Evolutionary conservation across 2,797 vertebrate species (phyloP), one percentile per base, ranked within the genome.

Genomic region (Antennarius maculatus): DNA sequence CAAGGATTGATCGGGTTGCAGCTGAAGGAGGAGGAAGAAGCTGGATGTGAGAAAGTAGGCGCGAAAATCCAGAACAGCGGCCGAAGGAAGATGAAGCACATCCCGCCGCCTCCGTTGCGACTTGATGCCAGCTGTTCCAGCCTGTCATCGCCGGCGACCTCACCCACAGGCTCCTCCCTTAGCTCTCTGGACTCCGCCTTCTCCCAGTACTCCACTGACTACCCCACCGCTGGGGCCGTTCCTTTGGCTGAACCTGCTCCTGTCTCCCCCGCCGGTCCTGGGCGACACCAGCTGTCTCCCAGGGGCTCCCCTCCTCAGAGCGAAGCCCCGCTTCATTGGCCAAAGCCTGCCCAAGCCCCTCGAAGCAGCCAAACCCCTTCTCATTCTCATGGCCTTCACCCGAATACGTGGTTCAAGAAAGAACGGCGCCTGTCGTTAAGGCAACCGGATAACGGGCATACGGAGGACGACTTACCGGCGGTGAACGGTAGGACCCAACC

Each of bases 161-260:
- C 97, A 3, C 95, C 95, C 0, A 96, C 96, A 0, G 93, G 94
- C 69, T 97, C 96, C 0, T 97, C 96, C 0, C 91, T 96, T 80
- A 97, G 96, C 83, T 98, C 96, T 17, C 82, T 97, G 74, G 96
- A 98, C 90, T 97, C 96, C 28, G 94, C 95, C 88, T 98, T 97
- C 80, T 96, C 95, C 10, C 95, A 96, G 82, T 96, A 96, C 88
- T 96, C 96, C 6, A 90, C 86, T 3, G 96, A 98, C 79, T 94
- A 95, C n/a, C 86, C 88, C 28, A 86, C 92, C 52, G 92, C 87
- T 0, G 93, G 94, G 51, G 85, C 78, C 4, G 88, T 88, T 58
- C 62, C 55, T 8, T 60, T 46, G 45, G 55, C 47, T 0, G 86
- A 82, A 3, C 46, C 71, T 11, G 54, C 66, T 56, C 59, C 79